These are phyloP conservation scores for Nerophis lumbriciformis DNA, from an alignment of 2,113 vertebrate species.

Conservation along the genomic window DNA sequence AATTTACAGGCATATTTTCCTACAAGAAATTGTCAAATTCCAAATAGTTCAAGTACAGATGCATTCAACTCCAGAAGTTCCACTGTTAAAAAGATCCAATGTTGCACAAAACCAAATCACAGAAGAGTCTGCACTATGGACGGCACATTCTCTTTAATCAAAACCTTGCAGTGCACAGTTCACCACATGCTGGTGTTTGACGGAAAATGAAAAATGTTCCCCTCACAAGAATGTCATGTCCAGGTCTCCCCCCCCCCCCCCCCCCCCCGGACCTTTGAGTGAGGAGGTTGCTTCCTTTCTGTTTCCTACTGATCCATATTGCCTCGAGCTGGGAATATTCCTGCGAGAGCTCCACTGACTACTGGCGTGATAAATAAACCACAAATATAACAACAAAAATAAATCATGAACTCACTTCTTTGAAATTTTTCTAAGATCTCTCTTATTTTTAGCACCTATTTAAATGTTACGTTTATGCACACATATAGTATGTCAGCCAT, in stretches of 20 bases:
- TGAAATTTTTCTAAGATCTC: not conserved
- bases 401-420: not conserved
- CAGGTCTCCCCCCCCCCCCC: not conserved
- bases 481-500: too few species aligned
- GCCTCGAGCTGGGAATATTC: not conserved
- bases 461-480: too few species aligned
- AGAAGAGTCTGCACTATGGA: not conserved
- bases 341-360: constrained; percentile 1
- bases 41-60: too few species aligned
- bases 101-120: constrained; percentile 3
- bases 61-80: too few species aligned
- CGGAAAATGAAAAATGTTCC: constrained; percentile 5
- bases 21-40: too few species aligned
- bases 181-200: not conserved
- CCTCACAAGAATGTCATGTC: constrained; percentile 4
- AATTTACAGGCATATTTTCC: too few species aligned
- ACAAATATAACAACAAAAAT: not conserved
- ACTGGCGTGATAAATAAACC: not conserved
- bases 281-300: not conserved
- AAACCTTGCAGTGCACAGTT: not conserved
- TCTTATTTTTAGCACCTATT: too few species aligned
- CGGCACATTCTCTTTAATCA: constrained; percentile 6
- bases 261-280: not conserved
- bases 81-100: constrained; percentile 8
- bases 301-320: constrained; percentile 6